Percentiles rank a stretch among this genome's conserved stretches.
Evolutionary conservation across 2,888 invertebrate species (phyloP).

Genomic region (Spodoptera picta): DNA sequence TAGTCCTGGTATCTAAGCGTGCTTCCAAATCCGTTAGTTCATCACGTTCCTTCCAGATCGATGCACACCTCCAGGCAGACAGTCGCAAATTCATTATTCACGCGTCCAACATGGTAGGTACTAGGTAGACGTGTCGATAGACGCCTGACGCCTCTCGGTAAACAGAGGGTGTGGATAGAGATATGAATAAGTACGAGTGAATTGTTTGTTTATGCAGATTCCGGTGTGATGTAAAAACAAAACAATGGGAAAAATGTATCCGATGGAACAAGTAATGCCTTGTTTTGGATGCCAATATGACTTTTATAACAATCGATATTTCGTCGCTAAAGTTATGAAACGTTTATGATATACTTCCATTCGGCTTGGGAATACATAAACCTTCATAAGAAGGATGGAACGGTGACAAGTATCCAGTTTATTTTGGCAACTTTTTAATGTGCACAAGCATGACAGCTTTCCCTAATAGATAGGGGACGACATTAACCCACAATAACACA

Average conservation of each 20-base stretch:
- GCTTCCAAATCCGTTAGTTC: neutral
- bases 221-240: too few species aligned
- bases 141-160: conserved; percentile 28
- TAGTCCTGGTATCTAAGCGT: neutral
- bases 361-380: too few species aligned
- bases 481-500: conserved; percentile 33
- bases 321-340: too few species aligned
- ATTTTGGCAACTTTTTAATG: neutral
- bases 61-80: conserved; percentile 36
- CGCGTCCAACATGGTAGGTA: conserved; percentile 8
- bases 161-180: conserved; percentile 22
- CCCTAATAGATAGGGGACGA: conserved; percentile 13
- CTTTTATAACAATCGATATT: too few species aligned
- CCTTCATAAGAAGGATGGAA: too few species aligned
- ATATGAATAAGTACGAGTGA: conserved; percentile 24
- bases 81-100: conserved; percentile 51
- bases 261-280: too few species aligned
- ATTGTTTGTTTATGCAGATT: conserved; percentile 11
- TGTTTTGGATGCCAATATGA: too few species aligned
- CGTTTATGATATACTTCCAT: too few species aligned
- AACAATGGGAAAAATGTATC: too few species aligned
- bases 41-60: conserved; percentile 34
- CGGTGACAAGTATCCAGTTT: too few species aligned
- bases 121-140: conserved; percentile 39
- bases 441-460: neutral